phyloP scores from a whole-genome alignment of 2,888 invertebrate species.

The Heliconius hortense region DNA sequence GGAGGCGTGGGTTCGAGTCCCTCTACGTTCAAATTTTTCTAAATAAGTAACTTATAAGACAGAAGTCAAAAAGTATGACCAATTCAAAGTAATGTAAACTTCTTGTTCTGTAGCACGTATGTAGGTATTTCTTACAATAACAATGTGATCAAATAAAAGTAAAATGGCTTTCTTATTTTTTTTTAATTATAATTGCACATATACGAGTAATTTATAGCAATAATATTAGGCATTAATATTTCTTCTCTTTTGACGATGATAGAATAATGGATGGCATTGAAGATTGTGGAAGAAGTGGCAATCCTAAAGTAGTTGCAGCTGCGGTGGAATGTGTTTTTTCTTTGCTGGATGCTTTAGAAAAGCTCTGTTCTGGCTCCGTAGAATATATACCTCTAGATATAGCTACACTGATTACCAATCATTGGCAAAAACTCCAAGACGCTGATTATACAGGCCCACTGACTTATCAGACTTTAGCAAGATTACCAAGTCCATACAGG shows the following conservation, averaged over 20 bases:
- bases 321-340: constrained; percentile 93
- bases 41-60: no score
- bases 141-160: no score
- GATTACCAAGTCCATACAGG: constrained; percentile 91
- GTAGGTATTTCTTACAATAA: no score
- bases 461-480: constrained; percentile 92
- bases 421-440: constrained; percentile 86
- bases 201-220: no score
- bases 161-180: no score
- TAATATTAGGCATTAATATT: no score
- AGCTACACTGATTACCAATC: constrained; percentile 80
- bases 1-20: no score
- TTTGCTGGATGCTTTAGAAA: constrained; percentile 90
- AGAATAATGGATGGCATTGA: constrained; percentile 96
- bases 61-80: no score
- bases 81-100: no score
- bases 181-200: no score
- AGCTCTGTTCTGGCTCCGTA: constrained; percentile 88
- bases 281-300: constrained; percentile 92
- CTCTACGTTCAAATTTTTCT: no score
- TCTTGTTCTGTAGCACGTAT: no score
- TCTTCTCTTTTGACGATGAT: neutral
- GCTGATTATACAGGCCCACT: constrained; percentile 92
- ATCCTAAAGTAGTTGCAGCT: constrained; percentile 88
- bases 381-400: constrained; percentile 62